Percentiles rank a stretch among this genome's conserved stretches.
Conservation (phyloP, 2,797 vertebrate genomes). For the Pelodytes ibericus region DNA sequence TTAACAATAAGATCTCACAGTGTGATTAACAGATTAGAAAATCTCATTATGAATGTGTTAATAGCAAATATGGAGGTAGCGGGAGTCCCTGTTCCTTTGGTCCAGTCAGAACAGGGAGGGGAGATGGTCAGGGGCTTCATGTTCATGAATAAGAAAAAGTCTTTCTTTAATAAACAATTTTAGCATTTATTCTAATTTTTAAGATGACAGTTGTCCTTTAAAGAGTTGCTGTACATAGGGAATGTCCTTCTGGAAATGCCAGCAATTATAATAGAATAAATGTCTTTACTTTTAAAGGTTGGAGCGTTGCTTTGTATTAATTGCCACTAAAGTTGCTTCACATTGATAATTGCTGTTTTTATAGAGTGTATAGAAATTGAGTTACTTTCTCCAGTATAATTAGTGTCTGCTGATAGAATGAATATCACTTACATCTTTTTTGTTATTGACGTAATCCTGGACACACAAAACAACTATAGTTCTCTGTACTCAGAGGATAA, state of each 20-base stretch:
- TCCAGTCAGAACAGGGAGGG: too few species aligned
- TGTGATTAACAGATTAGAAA: too few species aligned
- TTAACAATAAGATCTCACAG: too few species aligned
- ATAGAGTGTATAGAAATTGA: neutral
- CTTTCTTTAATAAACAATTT: too few species aligned
- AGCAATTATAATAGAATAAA: slow-evolving; percentile 21
- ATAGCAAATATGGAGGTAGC: too few species aligned
- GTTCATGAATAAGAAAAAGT: too few species aligned
- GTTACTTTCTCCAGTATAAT: neutral
- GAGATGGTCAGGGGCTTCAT: too few species aligned
- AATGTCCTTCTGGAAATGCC: slow-evolving; percentile 8
- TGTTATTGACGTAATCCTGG: neutral
- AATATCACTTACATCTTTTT: neutral
- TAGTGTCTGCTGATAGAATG: neutral
- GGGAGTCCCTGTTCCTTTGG: too few species aligned
- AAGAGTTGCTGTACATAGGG: neutral
- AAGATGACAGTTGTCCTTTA: neutral
- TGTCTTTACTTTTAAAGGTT: slow-evolving; percentile 7
- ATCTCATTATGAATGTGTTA: too few species aligned
- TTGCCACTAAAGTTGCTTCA: neutral
- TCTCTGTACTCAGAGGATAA: too few species aligned
- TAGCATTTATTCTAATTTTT: too few species aligned
- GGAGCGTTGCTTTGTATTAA: neutral
- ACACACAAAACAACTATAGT: too few species aligned
- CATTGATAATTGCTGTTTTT: slow-evolving; percentile 6